phyloP scores from a whole-genome alignment of 2,888 invertebrate species.

The Allolobophora icterica region DNA sequence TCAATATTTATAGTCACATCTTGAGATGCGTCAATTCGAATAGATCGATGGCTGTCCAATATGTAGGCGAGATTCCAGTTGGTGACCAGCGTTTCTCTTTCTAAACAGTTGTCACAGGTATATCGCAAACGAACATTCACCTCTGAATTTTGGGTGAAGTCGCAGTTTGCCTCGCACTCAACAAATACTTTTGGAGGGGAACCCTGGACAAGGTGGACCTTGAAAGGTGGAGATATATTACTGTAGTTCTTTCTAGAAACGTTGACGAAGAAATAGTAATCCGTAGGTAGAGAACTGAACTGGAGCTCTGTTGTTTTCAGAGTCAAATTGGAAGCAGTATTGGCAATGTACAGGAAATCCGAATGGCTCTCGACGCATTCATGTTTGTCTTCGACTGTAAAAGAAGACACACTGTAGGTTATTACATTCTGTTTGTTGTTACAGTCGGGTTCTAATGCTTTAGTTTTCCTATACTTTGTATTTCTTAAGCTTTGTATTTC shows the following conservation, averaged over 20 bases:
- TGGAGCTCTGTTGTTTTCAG: neutral
- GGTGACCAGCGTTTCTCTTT: neutral
- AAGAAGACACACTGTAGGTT: neutral
- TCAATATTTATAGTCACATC: neutral
- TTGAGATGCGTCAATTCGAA: slow-evolving; percentile 10
- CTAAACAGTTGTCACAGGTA: neutral
- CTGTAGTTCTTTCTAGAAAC: neutral
- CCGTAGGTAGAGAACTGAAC: neutral
- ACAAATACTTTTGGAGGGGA: neutral
- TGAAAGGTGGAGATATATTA: neutral
- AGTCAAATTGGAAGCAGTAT: neutral
- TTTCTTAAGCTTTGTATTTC: too few species aligned
- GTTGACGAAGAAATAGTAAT: slow-evolving; percentile 11
- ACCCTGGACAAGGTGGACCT: neutral
- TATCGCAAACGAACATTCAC: neutral
- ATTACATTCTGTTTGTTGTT: neutral
- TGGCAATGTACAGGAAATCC: neutral
- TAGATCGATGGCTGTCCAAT: neutral
- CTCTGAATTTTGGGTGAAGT: neutral
- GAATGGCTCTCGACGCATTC: neutral
- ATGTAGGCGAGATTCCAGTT: neutral
- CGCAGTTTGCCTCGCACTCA: neutral
- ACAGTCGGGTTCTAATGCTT: neutral
- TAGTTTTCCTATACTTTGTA: neutral
- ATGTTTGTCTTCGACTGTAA: neutral